Percentiles rank a stretch among this genome's conserved stretches.
These are phyloP conservation scores for Megaceryle alcyon DNA, from an alignment of 2,797 vertebrate genomes.

Conservation along the genomic window DNA sequence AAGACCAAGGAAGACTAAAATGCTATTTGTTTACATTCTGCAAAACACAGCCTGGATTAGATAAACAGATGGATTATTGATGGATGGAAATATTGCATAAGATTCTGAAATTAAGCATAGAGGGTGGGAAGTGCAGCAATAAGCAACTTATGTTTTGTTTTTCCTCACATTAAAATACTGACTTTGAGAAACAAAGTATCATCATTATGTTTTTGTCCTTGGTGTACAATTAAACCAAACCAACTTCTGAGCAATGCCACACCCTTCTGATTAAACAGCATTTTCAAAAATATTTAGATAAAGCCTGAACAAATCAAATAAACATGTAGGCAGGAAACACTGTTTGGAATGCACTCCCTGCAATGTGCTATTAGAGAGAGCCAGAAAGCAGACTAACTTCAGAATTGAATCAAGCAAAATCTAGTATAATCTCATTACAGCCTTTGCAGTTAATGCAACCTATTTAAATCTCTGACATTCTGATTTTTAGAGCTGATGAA, in stretches of 20 bases:
- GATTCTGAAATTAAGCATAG: conserved; percentile 23
- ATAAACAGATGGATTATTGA: conserved; percentile 27
- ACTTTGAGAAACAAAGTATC: conserved; percentile 7
- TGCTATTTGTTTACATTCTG: conserved; percentile 73
- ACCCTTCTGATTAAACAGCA: conserved; percentile 56
- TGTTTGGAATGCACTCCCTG: conserved; percentile 48
- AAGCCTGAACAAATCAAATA: conserved; percentile 63
- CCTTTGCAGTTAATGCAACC: conserved; percentile 77
- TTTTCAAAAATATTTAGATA: conserved; percentile 63
- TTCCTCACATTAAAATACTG: conserved; percentile 19
- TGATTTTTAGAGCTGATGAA: conserved; percentile 61
- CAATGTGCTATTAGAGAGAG: conserved; percentile 38
- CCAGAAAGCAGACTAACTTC: conserved; percentile 73
- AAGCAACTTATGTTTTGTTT: conserved; percentile 31
- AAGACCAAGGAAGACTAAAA: conserved; percentile 43
- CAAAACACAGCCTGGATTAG: conserved; percentile 31
- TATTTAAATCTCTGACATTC: conserved; percentile 73
- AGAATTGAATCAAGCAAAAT: conserved; percentile 79
- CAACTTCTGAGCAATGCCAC: conserved; percentile 63
- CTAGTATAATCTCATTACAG: conserved; percentile 83
- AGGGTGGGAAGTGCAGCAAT: conserved; percentile 30
- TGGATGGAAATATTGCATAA: conserved; percentile 45
- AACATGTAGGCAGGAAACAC: conserved; percentile 65
- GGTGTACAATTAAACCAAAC: conserved; percentile 39
- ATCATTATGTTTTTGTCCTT: conserved; percentile 17